Percentiles rank a stretch among this genome's conserved stretches.
phyloP scores from a whole-genome alignment of 2,888 invertebrate species.

The Macrosiphum euphorbiae region DNA sequence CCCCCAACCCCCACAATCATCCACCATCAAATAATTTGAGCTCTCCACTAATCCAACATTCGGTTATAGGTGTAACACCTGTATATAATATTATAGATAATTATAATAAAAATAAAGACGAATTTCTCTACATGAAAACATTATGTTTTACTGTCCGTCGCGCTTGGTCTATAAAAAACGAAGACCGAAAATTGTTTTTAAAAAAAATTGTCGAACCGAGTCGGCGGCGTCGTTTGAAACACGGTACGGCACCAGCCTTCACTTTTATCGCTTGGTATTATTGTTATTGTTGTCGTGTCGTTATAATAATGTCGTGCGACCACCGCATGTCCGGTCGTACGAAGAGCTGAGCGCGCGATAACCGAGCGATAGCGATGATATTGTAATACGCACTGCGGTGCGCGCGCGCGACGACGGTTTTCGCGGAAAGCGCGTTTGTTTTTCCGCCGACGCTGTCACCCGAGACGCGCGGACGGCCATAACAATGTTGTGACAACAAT shows the following conservation, averaged over 20 bases:
- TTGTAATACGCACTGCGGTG: background rate
- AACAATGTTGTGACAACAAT: background rate
- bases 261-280: background rate
- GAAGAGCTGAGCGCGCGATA: conserved; percentile 30
- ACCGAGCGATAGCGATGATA: background rate
- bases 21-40: background rate
- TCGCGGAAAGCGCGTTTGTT: conserved; percentile 1
- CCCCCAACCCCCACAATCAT: no score
- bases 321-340: background rate
- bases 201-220: background rate
- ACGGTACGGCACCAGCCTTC: background rate
- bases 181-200: background rate
- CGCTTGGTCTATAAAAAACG: background rate
- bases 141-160: background rate
- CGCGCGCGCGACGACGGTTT: conserved; percentile 17
- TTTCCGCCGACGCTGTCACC: background rate
- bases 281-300: conserved; percentile 7
- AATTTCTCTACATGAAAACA: background rate
- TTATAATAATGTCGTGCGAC: background rate
- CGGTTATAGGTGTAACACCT: background rate
- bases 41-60: background rate
- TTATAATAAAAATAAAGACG: background rate
- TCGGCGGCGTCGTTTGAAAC: conserved; percentile 37
- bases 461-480: background rate
- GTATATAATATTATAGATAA: background rate